Base-by-base conservation (phyloP, 2,888 invertebrate genomes). In the Cecidostiba fungosa region DNA sequence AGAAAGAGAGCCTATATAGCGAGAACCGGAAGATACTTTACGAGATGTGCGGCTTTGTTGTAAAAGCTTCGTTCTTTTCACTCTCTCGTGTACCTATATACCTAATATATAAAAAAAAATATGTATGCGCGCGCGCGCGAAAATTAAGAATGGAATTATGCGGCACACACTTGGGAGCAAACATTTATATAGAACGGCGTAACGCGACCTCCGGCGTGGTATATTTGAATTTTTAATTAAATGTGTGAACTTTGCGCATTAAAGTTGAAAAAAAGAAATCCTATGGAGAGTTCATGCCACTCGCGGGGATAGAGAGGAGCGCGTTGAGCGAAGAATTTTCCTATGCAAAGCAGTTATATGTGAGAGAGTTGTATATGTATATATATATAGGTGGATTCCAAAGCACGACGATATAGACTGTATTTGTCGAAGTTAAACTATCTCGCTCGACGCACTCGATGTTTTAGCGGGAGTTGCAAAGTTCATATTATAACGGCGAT, bases 191-290 rank as follows among this genome's bases (percentile, higher is more conserved):
- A 74, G 39, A 14, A 16, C 29, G 19, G 39, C 39, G 32, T 16
- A 16, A n/a, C 54, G 54, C 54, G 0, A 54, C n/a, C 54, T 54
- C 54, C 23, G 10, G 19, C 16, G 50, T 12, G 36, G 3, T 8
- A 16, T 50, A 82, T 82, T 82, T 82, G 76, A 82, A 82, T 82
- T 82, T 82, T 82, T 82, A 76, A 82, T 82, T 82, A 76, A 82
- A 82, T 69, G 50, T 26, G 39, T 32, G 39, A 82, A 82, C 32
- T 82, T 82, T 19, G 69, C 14, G 50, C 62, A 47, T 76, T 66
- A 74, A 76, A 76, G 66, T 74, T 73, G 82, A n/a, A 76, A 74
- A 50, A 50, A 62, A 62, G 62, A 62, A 62, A 23, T 23, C 12
- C 26, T 4, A 5, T 1, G 23, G 72, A 26, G 50, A 26, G 50